Conservation (phyloP, 2,113 vertebrate species). For the Grallaria varia region DNA sequence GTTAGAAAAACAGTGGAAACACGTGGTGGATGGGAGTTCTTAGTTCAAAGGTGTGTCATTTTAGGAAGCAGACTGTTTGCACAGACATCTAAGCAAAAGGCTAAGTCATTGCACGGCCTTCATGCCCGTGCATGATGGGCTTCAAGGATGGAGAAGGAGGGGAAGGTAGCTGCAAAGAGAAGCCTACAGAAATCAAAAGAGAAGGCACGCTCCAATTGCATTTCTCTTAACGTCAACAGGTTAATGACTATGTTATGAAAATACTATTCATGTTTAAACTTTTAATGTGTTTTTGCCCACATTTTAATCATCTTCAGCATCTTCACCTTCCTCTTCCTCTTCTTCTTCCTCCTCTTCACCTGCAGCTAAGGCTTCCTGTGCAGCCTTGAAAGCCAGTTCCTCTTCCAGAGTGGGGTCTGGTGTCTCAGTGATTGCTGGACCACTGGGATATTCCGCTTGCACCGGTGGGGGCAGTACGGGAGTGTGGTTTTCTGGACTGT, state of each 20-base stretch:
- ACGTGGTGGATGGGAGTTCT: neutral
- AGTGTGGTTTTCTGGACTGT: constrained; percentile 73
- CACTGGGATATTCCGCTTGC: constrained; percentile 79
- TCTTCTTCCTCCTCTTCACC: constrained; percentile 79
- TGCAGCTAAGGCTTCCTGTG: constrained; percentile 69
- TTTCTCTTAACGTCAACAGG: neutral
- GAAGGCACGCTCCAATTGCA: accelerated
- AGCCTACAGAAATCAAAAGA: neutral
- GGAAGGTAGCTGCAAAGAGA: neutral
- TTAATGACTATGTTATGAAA: neutral
- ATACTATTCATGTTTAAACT: neutral
- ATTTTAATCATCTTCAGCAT: constrained; percentile 46
- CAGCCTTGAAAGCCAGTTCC: constrained; percentile 78
- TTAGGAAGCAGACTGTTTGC: too few species aligned
- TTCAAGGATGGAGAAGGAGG: too few species aligned
- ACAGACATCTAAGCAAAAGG: neutral
- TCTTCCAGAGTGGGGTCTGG: constrained; percentile 85
- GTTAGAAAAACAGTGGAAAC: neutral
- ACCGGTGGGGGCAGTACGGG: constrained; percentile 70
- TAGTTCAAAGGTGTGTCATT: neutral
- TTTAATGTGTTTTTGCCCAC: neutral
- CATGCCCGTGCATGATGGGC: accelerated
- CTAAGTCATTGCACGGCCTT: neutral
- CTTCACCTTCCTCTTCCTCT: constrained; percentile 79
- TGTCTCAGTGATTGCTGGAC: constrained; percentile 81